phyloP scores from a whole-genome alignment of 2,113 vertebrate species.

The Tor tambroides region DNA sequence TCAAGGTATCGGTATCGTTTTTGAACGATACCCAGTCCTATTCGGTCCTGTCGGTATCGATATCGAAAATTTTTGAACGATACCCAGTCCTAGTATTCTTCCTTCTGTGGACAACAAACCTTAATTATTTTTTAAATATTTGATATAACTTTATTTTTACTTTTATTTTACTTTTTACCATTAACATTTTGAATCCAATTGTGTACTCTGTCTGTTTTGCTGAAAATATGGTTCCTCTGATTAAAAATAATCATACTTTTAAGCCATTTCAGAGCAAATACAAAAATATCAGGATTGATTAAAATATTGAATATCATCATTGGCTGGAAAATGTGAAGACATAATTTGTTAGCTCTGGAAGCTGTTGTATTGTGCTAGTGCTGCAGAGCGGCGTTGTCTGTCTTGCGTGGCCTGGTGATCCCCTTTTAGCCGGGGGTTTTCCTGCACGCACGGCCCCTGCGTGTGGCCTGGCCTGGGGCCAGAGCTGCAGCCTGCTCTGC shows the following conservation, averaged over 20 bases:
- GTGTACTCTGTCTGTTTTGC: background rate
- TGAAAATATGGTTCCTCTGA: background rate
- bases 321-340: background rate
- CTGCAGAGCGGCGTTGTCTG: background rate
- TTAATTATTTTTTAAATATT: background rate
- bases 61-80: too few relatives aligned
- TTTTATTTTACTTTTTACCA: background rate
- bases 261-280: background rate
- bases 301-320: background rate
- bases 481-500: slow-evolving; percentile 69
- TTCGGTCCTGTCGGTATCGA: too few relatives aligned
- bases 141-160: background rate
- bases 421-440: slow-evolving; percentile 67
- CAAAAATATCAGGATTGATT: background rate
- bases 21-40: too few relatives aligned
- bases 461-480: slow-evolving; percentile 74
- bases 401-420: slow-evolving; percentile 57
- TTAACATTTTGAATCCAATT: background rate
- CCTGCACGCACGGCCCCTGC: slow-evolving; percentile 68
- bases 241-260: background rate
- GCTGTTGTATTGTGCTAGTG: slow-evolving; percentile 39
- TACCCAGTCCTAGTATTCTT: too few relatives aligned
- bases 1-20: too few relatives aligned
- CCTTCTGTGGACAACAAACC: background rate
- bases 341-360: background rate